Percentiles rank a stretch among this genome's conserved stretches.
Conservation (phyloP, 2,797 vertebrate genomes). For the Ceyx erithaca region DNA sequence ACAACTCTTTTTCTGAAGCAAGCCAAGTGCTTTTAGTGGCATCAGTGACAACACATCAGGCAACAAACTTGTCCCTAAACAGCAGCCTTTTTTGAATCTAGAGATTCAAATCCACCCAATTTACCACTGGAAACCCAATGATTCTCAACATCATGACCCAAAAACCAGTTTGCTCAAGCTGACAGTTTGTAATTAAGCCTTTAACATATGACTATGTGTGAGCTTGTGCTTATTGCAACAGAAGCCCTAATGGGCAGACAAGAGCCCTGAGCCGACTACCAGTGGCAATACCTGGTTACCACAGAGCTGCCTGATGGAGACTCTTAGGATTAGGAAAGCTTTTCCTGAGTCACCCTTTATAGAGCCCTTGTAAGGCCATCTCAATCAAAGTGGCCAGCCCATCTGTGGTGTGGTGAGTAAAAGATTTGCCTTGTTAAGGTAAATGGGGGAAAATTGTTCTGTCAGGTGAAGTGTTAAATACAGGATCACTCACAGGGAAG, state of each 20-base stretch:
- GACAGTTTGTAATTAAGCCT: constrained; percentile 36
- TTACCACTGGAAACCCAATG: neutral
- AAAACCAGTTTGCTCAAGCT: constrained; percentile 34
- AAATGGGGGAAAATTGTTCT: constrained; percentile 44
- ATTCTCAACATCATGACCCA: neutral
- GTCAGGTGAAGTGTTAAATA: constrained; percentile 55
- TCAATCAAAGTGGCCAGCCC: neutral
- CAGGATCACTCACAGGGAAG: constrained; percentile 17
- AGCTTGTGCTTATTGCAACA: constrained; percentile 6
- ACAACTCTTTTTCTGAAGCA: neutral
- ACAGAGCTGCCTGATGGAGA: neutral
- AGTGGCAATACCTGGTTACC: neutral
- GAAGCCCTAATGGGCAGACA: neutral
- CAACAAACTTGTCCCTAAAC: neutral
- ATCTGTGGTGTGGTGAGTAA: neutral
- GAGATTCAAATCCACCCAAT: neutral
- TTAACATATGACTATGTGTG: neutral
- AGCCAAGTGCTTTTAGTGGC: neutral
- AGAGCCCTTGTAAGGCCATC: neutral
- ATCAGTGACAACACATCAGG: neutral
- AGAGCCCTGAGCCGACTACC: neutral
- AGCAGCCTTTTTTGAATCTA: constrained; percentile 11
- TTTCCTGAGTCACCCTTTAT: constrained; percentile 34
- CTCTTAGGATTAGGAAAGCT: neutral
- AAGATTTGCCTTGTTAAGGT: constrained; percentile 39